Percentiles rank a stretch among this genome's conserved stretches.
Evolutionary conservation across 1,140 invertebrate genomes (phyloP).

Genomic region (Forficula auricularia): DNA sequence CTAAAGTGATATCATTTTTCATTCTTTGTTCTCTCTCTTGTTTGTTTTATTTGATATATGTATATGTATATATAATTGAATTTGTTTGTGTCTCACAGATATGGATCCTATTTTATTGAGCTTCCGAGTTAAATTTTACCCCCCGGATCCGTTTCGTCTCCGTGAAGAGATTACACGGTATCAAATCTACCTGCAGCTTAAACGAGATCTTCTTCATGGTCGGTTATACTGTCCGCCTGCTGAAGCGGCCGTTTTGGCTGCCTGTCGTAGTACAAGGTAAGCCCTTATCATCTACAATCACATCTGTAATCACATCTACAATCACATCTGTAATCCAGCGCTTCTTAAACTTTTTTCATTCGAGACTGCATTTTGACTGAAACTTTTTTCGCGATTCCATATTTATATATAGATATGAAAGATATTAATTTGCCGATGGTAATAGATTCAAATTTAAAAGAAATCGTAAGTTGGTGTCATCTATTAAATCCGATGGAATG

Average conservation of each 20-base stretch:
- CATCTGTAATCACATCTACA: not conserved
- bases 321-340: not conserved
- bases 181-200: conserved; percentile 84
- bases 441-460: too few species aligned
- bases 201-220: conserved; percentile 85
- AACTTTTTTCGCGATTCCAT: too few species aligned
- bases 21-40: too few species aligned
- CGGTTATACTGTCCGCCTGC: conserved; percentile 76
- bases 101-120: conserved; percentile 74
- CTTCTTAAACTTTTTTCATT: too few species aligned
- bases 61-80: too few species aligned
- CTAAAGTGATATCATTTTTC: too few species aligned
- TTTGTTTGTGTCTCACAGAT: conserved; percentile 35
- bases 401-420: too few species aligned
- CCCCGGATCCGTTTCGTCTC: conserved; percentile 65
- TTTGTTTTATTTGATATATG: too few species aligned
- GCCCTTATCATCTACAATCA: conserved; percentile 11
- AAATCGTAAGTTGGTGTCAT: too few species aligned
- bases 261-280: conserved; percentile 86
- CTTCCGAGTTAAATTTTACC: conserved; percentile 88
- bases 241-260: conserved; percentile 76
- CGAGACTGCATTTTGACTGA: not conserved
- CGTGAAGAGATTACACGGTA: conserved; percentile 80
- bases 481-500: too few species aligned
- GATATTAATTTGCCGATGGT: too few species aligned